Base-by-base conservation (phyloP, 2,113 vertebrate genomes). In the Cebus imitator region DNA sequence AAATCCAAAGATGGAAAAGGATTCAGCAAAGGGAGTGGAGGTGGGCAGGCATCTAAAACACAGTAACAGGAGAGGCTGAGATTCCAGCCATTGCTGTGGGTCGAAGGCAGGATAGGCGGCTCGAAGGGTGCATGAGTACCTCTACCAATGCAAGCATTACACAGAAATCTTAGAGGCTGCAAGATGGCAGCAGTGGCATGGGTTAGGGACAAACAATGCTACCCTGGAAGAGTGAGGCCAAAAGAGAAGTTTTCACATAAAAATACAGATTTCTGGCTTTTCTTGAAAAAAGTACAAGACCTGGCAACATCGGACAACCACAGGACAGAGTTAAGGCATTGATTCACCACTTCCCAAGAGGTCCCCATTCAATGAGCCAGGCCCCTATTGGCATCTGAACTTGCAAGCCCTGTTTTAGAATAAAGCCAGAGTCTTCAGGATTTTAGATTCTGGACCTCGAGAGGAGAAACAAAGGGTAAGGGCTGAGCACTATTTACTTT, bases 221-320 rank as follows among this genome's bases (percentile, higher is more conserved):
- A 82, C 72, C 91, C 73, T 66, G 35, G 61, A 91, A 76, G 37
- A 92, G 18, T 4, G 35, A 88, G 57, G n/a, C 3, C 66, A 96
- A 61, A 81, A 43, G 9, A 64, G 8, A 91, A 13, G 18, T 76
- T 66, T 91, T 92, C 73, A 50, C 20, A 32, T 57, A 35, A 68
- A 95, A 94, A 58, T 58, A 14, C 57, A 85, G 50, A 95, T 40
- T 37, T 93, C 81, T 76, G 43, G 43, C 35, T 95, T 84, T 88
- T 78, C 68, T 58, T 25, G 0, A 16, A 55, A 64, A 35, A 20
- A 32, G 32, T 17, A 48, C 11, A 80, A 37, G 88, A 73, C 21
- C 35, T 13, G 61, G 27, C 11, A 84, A 75, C 8, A 52, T 5
- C 2, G 64, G 55, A 55, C 40, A 81, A 84, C 35, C 35, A 9